These are phyloP conservation scores for Phyllotreta striolata DNA, from an alignment of 2,888 invertebrate genomes.

Conservation along the genomic window DNA sequence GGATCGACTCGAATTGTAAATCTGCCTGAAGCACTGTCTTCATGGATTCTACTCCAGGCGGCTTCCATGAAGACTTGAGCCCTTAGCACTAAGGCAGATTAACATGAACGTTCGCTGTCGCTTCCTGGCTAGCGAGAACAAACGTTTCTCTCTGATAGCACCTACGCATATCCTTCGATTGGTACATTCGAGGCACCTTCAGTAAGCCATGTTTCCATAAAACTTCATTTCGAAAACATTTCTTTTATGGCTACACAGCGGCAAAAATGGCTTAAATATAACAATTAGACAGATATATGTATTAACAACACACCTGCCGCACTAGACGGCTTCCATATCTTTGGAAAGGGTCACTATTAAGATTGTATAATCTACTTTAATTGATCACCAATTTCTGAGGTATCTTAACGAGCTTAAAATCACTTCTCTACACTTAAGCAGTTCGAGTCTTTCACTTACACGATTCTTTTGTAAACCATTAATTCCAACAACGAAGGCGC, in stretches of 20 bases:
- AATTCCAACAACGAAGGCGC: slow-evolving; percentile 37
- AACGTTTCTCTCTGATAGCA: slow-evolving; percentile 46
- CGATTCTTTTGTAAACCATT: slow-evolving; percentile 7
- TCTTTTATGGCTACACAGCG: slow-evolving; percentile 1
- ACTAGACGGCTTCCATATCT: slow-evolving; percentile 40
- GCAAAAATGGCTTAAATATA: slow-evolving; percentile 12
- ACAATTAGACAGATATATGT: slow-evolving; percentile 23
- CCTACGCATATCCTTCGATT: neutral
- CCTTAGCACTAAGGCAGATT: slow-evolving; percentile 65
- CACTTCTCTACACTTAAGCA: slow-evolving; percentile 35
- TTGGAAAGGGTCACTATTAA: slow-evolving; percentile 49
- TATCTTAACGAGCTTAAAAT: slow-evolving; percentile 26
- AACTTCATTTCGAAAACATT: neutral
- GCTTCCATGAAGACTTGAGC: slow-evolving; percentile 66
- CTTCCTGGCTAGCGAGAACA: slow-evolving; percentile 57
- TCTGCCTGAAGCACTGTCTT: slow-evolving; percentile 48
- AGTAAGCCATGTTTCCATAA: neutral
- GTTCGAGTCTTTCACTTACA: slow-evolving; percentile 27
- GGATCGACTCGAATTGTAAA: slow-evolving; percentile 46
- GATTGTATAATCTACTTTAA: slow-evolving; percentile 50
- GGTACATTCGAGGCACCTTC: slow-evolving; percentile 1
- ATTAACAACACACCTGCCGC: slow-evolving; percentile 41
- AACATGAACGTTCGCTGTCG: slow-evolving; percentile 56
- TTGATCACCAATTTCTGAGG: slow-evolving; percentile 51
- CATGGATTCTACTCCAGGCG: slow-evolving; percentile 60